Base-by-base conservation (phyloP, 2,113 vertebrate genomes). In the Tetraodon nigroviridis region DNA sequence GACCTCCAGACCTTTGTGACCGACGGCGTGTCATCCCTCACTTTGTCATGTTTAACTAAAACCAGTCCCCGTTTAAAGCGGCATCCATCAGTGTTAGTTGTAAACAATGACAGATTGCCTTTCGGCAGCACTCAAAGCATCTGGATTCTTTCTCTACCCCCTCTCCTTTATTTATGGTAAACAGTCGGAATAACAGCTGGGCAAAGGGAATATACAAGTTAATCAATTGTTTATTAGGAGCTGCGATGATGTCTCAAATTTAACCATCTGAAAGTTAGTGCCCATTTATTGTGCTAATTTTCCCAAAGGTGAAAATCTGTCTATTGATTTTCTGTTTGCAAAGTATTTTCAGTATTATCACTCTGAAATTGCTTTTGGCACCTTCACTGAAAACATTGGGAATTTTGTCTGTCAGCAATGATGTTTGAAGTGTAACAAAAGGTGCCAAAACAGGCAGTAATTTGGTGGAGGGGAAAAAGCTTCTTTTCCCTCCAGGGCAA, bases 31-130 rank as follows among this genome's bases (percentile, higher is more conserved):
- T 88, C 87, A 90, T 91, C 86, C 88, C 88, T 90, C 89, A 89
- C 87, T 90, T 86, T 90, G 89, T 91, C 90, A 91, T 90, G 89
- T 90, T 91, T 91, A 92, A 92, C 87, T 87, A 90, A 90, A 89
- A 92, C 90, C 91, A 89, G 89, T 90, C 86, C 80, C 83, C 84
- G 84, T 91, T 90, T 86, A 91, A 88, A 88, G 80, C 71, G 53
- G 83, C 90, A 92, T 92, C 90, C 83, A 92, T 92, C 90, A 92
- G 84, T 85, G 90, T 92, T 92, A 90, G 88, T 76, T 87, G 75
- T 82, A 83, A 90, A 87, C 86, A 89, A 90, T 91, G 90, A 91
- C 90, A 92, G 87, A 90, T 88, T 87, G 87, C 86, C 74, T 91
- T 89, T 88, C 80, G 75, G 76, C 80, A 37, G 69, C 83, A 82